Evolutionary conservation across 2,797 vertebrate species (phyloP).

Genomic region (Syndactyla subalaris): DNA sequence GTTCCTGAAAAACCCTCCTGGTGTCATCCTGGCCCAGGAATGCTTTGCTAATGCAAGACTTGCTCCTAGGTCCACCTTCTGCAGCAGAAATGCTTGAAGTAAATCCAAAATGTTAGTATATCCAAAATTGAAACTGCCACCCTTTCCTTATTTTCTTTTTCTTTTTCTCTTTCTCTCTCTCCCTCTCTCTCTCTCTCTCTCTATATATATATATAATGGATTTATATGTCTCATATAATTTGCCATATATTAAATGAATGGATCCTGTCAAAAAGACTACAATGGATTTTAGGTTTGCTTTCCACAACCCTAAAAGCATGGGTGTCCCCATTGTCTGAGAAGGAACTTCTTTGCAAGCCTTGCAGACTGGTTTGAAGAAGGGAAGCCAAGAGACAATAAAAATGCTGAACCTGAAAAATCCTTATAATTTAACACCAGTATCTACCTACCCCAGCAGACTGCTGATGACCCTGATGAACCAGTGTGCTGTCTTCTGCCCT

Average conservation of each 20-base stretch:
- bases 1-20: not conserved
- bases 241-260: not conserved
- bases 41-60: not conserved
- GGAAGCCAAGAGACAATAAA: not conserved
- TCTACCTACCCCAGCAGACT: not conserved
- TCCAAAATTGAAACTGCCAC: not conserved
- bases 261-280: not conserved
- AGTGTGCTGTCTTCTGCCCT: not conserved
- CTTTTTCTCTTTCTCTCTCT: not conserved
- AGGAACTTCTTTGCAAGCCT: not conserved
- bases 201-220: no score
- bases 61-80: not conserved
- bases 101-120: not conserved
- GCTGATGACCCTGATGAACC: not conserved
- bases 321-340: not conserved
- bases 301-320: not conserved
- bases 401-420: not conserved
- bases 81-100: not conserved
- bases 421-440: not conserved
- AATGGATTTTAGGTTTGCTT: not conserved
- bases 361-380: not conserved
- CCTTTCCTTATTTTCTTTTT: not conserved
- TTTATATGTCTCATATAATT: not conserved
- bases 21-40: not conserved
- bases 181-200: no score